These are phyloP conservation scores for Planococcus citri DNA, from an alignment of 1,140 invertebrate genomes.

Conservation along the genomic window DNA sequence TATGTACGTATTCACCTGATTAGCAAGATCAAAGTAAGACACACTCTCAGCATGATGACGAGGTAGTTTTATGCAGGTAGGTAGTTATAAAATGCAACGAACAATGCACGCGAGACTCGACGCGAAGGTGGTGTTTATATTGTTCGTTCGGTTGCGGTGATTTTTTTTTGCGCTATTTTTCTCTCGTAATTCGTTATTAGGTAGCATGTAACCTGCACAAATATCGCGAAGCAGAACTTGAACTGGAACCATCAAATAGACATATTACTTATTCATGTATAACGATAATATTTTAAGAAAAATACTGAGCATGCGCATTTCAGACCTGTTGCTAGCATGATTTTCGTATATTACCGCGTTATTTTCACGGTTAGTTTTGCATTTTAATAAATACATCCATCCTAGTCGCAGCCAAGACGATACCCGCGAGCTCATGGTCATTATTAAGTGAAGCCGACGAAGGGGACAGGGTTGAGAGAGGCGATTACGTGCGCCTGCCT, in stretches of 20 bases:
- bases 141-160: not conserved
- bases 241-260: constrained; percentile 9
- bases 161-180: too few relatives aligned
- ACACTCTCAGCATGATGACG: not conserved
- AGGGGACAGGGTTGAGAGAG: not conserved
- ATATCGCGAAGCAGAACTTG: not conserved
- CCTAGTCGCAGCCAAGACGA: too few relatives aligned
- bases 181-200: not conserved
- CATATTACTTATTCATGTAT: constrained; percentile 15
- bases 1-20: not conserved
- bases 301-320: constrained; percentile 4
- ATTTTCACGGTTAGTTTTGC: constrained; percentile 11
- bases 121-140: not conserved
- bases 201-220: not conserved
- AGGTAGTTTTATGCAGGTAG: not conserved
- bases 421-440: not conserved
- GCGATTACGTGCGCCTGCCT: not conserved
- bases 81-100: not conserved
- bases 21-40: not conserved
- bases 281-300: constrained; percentile 3
- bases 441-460: not conserved
- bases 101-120: not conserved
- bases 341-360: constrained; percentile 15
- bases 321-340: constrained; percentile 17
- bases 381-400: constrained; percentile 13